Conservation (phyloP, 2,113 vertebrate genomes). For the Eupsittula cactorum region DNA sequence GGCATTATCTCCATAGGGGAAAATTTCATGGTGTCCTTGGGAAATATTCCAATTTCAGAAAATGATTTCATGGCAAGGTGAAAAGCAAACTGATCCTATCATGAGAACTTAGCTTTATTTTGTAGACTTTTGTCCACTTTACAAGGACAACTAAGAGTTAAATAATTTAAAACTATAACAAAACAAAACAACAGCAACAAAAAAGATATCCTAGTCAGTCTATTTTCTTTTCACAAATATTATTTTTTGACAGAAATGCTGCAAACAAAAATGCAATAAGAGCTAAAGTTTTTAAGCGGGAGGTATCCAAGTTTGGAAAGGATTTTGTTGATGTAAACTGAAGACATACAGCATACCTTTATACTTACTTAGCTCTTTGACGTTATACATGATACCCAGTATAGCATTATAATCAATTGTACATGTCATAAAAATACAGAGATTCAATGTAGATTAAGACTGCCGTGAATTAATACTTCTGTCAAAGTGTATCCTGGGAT, state of each 20-base stretch:
- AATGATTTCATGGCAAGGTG: slow-evolving; percentile 25
- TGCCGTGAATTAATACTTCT: slow-evolving; percentile 18
- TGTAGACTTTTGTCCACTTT: neutral
- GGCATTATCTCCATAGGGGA: neutral
- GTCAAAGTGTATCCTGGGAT: slow-evolving; percentile 5
- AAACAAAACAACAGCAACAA: neutral
- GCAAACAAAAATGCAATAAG: slow-evolving; percentile 12
- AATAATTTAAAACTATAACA: neutral
- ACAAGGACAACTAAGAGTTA: neutral
- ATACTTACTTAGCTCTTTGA: slow-evolving; percentile 28
- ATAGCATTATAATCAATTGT: neutral
- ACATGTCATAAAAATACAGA: slow-evolving; percentile 22
- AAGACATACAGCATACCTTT: slow-evolving; percentile 25
- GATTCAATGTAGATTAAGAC: neutral
- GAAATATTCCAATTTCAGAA: slow-evolving; percentile 6
- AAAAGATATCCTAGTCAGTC: neutral
- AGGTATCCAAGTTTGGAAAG: neutral
- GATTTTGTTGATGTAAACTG: neutral
- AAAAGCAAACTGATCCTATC: neutral
- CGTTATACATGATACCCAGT: neutral
- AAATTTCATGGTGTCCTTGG: neutral
- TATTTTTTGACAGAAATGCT: slow-evolving; percentile 45
- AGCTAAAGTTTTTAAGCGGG: neutral
- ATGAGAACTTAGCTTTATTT: slow-evolving; percentile 32
- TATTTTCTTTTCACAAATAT: slow-evolving; percentile 10